A percentile compares a stretch with the other conserved stretches of the same genome.
Conservation (phyloP, 2,113 vertebrate species). For the Actinemys pallida region DNA sequence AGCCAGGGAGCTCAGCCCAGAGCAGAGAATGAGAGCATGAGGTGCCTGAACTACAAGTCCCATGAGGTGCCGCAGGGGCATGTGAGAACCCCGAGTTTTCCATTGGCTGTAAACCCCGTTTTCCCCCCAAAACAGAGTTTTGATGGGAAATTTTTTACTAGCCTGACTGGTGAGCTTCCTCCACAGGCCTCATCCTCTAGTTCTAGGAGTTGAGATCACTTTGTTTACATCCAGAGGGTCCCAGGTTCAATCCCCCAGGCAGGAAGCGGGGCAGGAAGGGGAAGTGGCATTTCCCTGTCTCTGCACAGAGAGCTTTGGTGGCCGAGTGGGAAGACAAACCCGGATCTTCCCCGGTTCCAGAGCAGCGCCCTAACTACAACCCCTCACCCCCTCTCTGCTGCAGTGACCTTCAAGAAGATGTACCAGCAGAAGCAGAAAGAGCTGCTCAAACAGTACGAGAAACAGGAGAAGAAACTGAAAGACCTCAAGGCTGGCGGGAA, state of each 20-base stretch:
- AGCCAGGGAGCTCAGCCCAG: not conserved
- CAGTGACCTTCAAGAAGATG: slow-evolving; percentile 97
- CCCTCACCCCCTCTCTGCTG: not conserved
- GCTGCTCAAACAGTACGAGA: slow-evolving; percentile 91
- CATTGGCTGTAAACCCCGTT: not conserved
- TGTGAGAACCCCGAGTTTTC: not conserved
- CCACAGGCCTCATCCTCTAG: not conserved
- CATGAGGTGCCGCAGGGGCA: not conserved
- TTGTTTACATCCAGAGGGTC: not conserved
- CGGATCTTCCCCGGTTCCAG: not conserved
- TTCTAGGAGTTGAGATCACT: not conserved
- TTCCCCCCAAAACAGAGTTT: not conserved
- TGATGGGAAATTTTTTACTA: not conserved
- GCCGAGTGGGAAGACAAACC: not conserved
- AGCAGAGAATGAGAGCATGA: not conserved
- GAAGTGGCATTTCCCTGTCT: not conserved
- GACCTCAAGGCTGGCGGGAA: slow-evolving; percentile 93
- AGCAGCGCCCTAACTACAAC: not conserved
- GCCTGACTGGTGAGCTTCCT: not conserved
- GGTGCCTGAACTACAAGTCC: not conserved
- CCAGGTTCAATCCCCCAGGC: not conserved
- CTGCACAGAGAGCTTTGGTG: not conserved
- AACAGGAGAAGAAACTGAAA: slow-evolving; percentile 92
- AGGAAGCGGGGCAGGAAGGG: not conserved
- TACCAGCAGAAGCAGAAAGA: slow-evolving; percentile 95